Evolutionary conservation across 2,888 invertebrate species (phyloP).

Genomic region (Xestobium rufovillosum): DNA sequence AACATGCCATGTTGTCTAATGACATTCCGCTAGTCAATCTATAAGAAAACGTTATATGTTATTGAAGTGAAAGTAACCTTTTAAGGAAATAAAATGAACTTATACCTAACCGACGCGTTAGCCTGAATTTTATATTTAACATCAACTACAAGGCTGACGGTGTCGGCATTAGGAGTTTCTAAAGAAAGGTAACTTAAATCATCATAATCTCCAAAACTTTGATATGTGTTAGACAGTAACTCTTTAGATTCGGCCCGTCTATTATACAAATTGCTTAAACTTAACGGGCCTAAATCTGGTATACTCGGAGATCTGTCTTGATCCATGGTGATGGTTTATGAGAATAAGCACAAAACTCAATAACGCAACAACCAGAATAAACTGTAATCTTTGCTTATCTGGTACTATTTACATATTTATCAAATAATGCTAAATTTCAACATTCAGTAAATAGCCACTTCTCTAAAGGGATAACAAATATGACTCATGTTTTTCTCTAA

Average conservation of each 20-base stretch:
- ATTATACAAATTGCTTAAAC: conserved; percentile 31
- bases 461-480: too few relatives aligned
- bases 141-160: conserved; percentile 11
- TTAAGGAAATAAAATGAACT: background rate
- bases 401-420: too few relatives aligned
- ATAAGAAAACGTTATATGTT: conserved; percentile 26
- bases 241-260: conserved; percentile 32
- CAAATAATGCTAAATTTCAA: too few relatives aligned
- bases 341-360: too few relatives aligned
- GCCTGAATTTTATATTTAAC: too few relatives aligned
- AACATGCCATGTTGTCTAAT: conserved; percentile 87
- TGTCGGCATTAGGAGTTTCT: conserved; percentile 9
- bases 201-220: conserved; percentile 29
- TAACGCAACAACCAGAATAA: too few relatives aligned
- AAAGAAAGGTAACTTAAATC: conserved; percentile 17
- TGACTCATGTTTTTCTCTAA: too few relatives aligned
- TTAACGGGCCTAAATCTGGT: conserved; percentile 31
- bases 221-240: conserved; percentile 21
- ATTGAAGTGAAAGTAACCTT: conserved; percentile 8
- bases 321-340: too few relatives aligned
- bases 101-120: too few relatives aligned
- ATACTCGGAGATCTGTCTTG: conserved; percentile 35
- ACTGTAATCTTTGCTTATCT: too few relatives aligned
- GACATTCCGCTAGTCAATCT: conserved; percentile 62
- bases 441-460: too few relatives aligned